Evolutionary conservation across 2,888 invertebrate species (phyloP), one percentile per base, ranked within the genome.

Genomic region (Acanthosepion pharaonis): DNA sequence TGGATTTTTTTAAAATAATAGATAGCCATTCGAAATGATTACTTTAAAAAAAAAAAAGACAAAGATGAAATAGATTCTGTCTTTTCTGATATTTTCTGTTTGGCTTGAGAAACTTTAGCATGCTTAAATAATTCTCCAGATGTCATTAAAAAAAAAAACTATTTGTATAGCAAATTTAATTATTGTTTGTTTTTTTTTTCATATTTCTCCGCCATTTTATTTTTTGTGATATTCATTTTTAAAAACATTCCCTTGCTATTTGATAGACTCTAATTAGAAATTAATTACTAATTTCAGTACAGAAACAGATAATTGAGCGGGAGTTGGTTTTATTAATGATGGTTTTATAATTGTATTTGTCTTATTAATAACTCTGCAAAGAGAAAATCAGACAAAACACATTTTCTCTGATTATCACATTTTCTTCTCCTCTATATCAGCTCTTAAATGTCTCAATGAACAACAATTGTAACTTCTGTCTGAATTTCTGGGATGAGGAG

Each of bases 241-340:
- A 6, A 9, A 78, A 78, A 78, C n/a, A 78, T 78, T 78, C 78
- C 78, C 33, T 78, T 78, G 33, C 78, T n/a, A n/a, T 78, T 78
- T 78, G 78, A 78, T 78, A 78, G 78, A n/a, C 78, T 78, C 78
- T 78, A 78, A 78, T 78, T 78, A 78, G 78, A 78, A 78, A 78
- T 15, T 78, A 78, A 78, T 78, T 78, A 78, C 15, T 78, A 78
- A 78, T 78, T 78, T 33, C 78, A 78, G 11, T 15, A n/a, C n/a
- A 78, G 33, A 78, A 78, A 78, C 78, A 33, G n/a, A 78, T 78
- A 78, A 78, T 78, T 78, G 33, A 78, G 78, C 78, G 6, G 33
- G 78, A 78, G 78, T 33, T 78, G 78, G 33, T 78, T 78, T 78
- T n/a, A 78, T 78, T 78, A 78, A 42, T 42, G 42, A 42, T 78